Evolutionary conservation across 2,888 invertebrate genomes (phyloP).

Genomic region (Drosophila kanekoi): DNA sequence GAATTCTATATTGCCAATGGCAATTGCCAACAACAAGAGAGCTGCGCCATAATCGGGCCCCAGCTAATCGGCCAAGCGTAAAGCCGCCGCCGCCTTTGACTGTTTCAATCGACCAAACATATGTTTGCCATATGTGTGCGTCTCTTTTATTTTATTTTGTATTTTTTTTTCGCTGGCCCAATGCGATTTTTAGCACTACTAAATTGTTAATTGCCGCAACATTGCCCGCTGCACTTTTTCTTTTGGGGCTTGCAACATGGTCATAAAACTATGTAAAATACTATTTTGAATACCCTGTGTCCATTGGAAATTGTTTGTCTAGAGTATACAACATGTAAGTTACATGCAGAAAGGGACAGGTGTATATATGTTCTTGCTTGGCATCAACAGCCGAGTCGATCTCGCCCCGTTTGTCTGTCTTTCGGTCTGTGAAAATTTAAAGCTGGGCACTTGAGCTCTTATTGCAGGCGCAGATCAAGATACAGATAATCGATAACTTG

Average conservation of each 20-base stretch:
- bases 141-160: not conserved
- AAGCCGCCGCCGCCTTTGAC: conserved; percentile 1
- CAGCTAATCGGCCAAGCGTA: conserved; percentile 41
- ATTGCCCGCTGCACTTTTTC: conserved; percentile 18
- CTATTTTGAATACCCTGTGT: not conserved
- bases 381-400: no score
- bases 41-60: not conserved
- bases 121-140: conserved; percentile 35
- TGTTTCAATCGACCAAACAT: conserved; percentile 26
- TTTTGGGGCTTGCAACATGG: conserved; percentile 7
- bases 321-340: not conserved
- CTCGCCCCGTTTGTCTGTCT: no score
- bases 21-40: conserved; percentile 2
- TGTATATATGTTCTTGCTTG: no score
- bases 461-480: no score
- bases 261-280: conserved; percentile 24
- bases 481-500: no score
- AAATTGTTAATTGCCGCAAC: conserved; percentile 26
- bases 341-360: no score
- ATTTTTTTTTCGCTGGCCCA: conserved; percentile 19
- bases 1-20: conserved; percentile 4
- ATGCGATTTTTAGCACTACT: conserved; percentile 11
- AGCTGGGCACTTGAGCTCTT: no score
- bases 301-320: not conserved
- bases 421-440: no score